These are phyloP conservation scores for Monochamus alternatus DNA, from an alignment of 2,888 invertebrate genomes.

Conservation along the genomic window DNA sequence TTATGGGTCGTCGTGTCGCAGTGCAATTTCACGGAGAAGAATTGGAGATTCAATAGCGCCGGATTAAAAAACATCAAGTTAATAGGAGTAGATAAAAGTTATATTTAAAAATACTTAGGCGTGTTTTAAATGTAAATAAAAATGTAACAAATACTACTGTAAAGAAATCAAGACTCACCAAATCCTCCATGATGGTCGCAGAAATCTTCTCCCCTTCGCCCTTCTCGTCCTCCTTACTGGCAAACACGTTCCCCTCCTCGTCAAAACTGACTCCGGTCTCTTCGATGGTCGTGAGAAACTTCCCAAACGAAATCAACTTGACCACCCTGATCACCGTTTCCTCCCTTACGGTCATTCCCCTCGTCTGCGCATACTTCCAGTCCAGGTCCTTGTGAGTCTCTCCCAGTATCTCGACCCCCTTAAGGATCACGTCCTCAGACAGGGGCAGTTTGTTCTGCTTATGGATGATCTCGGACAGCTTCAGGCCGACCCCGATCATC, in stretches of 20 bases:
- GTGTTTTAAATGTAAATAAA: background rate
- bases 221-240: conserved; percentile 57
- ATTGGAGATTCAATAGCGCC: background rate
- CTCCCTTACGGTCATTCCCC: conserved; percentile 76
- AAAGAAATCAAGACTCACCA: conserved; percentile 50
- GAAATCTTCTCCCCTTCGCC: conserved; percentile 52
- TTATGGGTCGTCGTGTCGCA: conserved; percentile 4
- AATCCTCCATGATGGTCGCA: conserved; percentile 55
- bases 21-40: background rate
- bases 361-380: conserved; percentile 78
- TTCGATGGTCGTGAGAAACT: conserved; percentile 77
- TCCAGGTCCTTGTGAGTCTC: conserved; percentile 80
- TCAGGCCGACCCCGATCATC: conserved; percentile 67
- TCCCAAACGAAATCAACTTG: conserved; percentile 87
- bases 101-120: too few relatives aligned
- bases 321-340: conserved; percentile 84
- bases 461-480: conserved; percentile 68
- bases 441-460: conserved; percentile 79
- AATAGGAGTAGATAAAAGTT: background rate
- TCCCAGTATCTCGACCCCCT: conserved; percentile 73
- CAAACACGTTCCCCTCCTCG: conserved; percentile 67
- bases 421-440: conserved; percentile 83
- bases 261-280: conserved; percentile 81
- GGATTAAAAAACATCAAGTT: background rate
- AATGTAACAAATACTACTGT: background rate